Evolutionary conservation across 2,888 invertebrate species (phyloP).

Genomic region (Automeris io): DNA sequence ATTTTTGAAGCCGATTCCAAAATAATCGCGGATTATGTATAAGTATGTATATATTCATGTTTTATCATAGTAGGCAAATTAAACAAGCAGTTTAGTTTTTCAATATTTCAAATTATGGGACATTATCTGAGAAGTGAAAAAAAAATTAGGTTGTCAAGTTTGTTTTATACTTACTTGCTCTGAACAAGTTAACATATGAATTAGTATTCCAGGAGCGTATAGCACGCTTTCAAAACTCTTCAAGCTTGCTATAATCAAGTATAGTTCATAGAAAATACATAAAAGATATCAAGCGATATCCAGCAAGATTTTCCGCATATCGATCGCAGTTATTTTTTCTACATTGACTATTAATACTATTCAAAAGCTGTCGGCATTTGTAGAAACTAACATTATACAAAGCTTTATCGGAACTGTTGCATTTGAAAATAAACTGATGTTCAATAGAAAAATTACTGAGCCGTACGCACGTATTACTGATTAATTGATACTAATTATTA

Average conservation of each 20-base stretch:
- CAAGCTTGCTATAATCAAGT: conserved; percentile 20
- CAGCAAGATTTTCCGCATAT: conserved; percentile 31
- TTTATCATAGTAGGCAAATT: no score
- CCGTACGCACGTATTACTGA: conserved; percentile 55
- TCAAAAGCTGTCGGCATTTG: conserved; percentile 41
- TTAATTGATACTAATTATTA: conserved; percentile 73
- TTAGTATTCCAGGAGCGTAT: conserved; percentile 37
- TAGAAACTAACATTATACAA: conserved; percentile 37
- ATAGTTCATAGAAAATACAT: conserved; percentile 31
- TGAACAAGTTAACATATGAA: conserved; percentile 43
- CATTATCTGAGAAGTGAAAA: no score
- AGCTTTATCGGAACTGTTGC: conserved; percentile 42
- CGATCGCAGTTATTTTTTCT: conserved; percentile 31
- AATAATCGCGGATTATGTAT: no score
- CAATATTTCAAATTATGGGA: no score
- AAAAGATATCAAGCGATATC: conserved; percentile 43
- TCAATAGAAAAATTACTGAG: conserved; percentile 56
- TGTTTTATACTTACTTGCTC: no score
- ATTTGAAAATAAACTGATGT: conserved; percentile 45
- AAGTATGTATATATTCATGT: no score
- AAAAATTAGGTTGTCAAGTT: no score
- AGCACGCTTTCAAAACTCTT: conserved; percentile 30
- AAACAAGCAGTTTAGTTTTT: no score
- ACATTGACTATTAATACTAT: conserved; percentile 25
- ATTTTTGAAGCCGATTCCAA: no score